Conservation (phyloP, 1,140 invertebrate species). For the Dendroctonus ponderosae region DNA sequence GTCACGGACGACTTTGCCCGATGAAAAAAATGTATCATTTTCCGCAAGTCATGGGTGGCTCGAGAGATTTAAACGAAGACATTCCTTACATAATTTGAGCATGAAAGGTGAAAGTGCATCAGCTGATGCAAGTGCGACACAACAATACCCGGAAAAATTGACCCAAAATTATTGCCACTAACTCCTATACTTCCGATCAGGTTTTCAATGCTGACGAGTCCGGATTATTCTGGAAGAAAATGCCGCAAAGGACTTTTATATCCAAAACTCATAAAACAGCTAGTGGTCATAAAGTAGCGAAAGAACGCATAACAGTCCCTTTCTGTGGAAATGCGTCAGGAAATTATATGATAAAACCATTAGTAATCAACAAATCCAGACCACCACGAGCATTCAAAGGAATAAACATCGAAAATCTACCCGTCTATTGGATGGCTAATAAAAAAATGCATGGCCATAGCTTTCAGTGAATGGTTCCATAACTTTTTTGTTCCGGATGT, state of each 20-base stretch:
- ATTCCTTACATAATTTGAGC: slow-evolving; percentile 22
- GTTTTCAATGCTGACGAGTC: slow-evolving; percentile 19
- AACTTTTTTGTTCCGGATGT: neutral
- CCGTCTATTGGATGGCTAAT: slow-evolving; percentile 1
- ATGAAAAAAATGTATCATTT: slow-evolving; percentile 10
- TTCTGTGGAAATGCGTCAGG: slow-evolving; percentile 4
- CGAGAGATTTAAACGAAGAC: slow-evolving; percentile 13
- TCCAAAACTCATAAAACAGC: slow-evolving; percentile 11
- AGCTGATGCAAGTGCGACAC: slow-evolving; percentile 5
- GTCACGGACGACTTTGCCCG: no score
- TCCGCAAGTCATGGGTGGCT: slow-evolving; percentile 12
- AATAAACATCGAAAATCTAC: neutral
- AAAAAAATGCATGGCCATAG: neutral
- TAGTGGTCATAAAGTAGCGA: slow-evolving; percentile 12
- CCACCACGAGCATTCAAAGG: neutral
- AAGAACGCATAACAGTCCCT: slow-evolving; percentile 1
- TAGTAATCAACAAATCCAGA: neutral
- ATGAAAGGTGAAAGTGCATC: slow-evolving; percentile 18
- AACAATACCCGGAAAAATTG: slow-evolving; percentile 14
- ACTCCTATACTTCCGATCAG: slow-evolving; percentile 14
- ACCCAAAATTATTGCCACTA: slow-evolving; percentile 12
- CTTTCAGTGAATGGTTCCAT: neutral
- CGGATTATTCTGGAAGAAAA: slow-evolving; percentile 22
- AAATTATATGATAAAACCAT: neutral
- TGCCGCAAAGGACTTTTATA: slow-evolving; percentile 13